phyloP scores from a whole-genome alignment of 2,888 invertebrate genomes.

The Monochamus alternatus region DNA sequence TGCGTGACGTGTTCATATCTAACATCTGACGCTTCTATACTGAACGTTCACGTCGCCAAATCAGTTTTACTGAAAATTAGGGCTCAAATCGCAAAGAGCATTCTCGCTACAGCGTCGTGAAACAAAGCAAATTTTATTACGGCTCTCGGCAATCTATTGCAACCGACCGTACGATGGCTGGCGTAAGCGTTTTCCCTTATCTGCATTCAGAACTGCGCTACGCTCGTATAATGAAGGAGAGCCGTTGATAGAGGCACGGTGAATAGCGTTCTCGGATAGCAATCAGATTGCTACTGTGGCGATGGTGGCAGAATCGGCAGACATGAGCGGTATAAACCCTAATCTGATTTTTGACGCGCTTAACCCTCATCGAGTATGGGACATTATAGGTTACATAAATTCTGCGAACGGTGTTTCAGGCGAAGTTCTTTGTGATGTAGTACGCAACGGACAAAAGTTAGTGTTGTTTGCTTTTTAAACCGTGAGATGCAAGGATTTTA shows the following conservation, averaged over 20 bases:
- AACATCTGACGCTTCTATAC: neutral
- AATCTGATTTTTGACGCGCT: neutral
- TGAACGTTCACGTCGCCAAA: neutral
- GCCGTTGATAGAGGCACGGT: neutral
- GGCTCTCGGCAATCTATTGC: neutral
- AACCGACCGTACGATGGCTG: neutral
- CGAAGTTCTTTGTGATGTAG: neutral
- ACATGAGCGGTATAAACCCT: neutral
- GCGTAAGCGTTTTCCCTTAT: constrained; percentile 10
- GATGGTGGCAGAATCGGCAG: neutral
- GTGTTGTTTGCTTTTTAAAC: too few relatives aligned
- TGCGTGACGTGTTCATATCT: too few relatives aligned
- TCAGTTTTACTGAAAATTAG: neutral
- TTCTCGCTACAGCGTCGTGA: neutral
- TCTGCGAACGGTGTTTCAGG: neutral
- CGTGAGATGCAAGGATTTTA: too few relatives aligned
- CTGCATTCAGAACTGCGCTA: neutral
- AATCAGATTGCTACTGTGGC: neutral
- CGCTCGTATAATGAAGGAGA: constrained; percentile 1
- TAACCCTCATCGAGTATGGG: neutral
- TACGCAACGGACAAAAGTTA: too few relatives aligned
- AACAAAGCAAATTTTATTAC: constrained; percentile 8
- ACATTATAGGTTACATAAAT: neutral
- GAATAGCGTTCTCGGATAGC: neutral
- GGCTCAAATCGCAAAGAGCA: neutral